Conservation (phyloP, 1,140 invertebrate species). For the Gonatopus flavifemur region DNA sequence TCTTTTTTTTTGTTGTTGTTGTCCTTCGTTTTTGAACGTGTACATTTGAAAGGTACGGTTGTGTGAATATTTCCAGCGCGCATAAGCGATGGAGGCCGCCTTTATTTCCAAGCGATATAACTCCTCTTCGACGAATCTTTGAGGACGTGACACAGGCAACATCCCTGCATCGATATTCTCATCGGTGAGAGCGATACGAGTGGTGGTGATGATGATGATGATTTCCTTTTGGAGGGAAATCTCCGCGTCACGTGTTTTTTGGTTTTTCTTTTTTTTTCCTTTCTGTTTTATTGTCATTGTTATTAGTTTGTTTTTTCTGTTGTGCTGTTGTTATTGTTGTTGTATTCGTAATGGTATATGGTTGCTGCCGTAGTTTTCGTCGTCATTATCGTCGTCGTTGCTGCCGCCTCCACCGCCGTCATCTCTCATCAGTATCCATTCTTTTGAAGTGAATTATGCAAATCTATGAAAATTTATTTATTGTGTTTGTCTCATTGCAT, state of each 20-base stretch:
- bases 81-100: constrained; percentile 72
- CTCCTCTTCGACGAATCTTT: constrained; percentile 71
- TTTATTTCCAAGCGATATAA: constrained; percentile 73
- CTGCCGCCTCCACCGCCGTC: no score
- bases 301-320: no score
- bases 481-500: no score
- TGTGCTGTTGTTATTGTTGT: no score
- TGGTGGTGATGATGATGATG: not conserved
- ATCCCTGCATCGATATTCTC: constrained; percentile 39
- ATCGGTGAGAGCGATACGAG: constrained; percentile 39
- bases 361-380: no score
- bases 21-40: constrained; percentile 3
- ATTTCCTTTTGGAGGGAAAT: not conserved
- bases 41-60: constrained; percentile 24
- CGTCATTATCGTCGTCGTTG: no score
- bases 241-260: not conserved
- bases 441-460: no score
- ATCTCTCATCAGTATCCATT: no score
- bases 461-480: no score
- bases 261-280: no score
- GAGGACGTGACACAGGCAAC: constrained; percentile 62
- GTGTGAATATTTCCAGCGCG: constrained; percentile 56
- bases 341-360: no score
- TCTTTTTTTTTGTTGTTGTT: not conserved
- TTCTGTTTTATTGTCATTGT: no score